Percentiles rank a stretch among this genome's conserved stretches.
Conservation (phyloP, 2,888 invertebrate genomes). For the Adelphocoris suturalis region DNA sequence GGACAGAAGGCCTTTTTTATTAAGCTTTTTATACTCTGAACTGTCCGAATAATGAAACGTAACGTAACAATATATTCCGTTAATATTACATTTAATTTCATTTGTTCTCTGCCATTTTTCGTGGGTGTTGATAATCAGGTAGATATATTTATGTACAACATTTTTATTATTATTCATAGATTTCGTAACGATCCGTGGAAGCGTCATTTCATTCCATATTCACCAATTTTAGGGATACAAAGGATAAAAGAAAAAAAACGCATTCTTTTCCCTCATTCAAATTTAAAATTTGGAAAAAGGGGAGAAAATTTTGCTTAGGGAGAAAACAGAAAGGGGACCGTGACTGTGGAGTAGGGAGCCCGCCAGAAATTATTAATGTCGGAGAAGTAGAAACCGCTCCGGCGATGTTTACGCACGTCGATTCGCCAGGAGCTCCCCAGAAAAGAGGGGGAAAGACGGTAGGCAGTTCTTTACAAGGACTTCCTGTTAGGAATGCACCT, state of each 20-base stretch:
- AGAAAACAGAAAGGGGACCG: neutral
- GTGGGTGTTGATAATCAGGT: no score
- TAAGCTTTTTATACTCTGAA: no score
- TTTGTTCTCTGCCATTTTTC: no score
- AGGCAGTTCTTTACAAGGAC: neutral
- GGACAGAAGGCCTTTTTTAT: no score
- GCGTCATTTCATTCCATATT: no score
- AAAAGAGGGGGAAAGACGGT: neutral
- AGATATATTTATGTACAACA: no score
- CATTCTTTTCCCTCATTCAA: neutral
- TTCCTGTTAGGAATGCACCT: constrained; percentile 37
- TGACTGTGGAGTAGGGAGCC: neutral
- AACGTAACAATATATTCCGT: no score
- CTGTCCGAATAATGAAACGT: no score
- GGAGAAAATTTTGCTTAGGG: neutral
- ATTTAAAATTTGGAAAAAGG: neutral
- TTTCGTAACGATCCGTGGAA: no score
- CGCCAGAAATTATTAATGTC: constrained; percentile 10
- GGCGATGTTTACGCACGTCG: constrained; percentile 33
- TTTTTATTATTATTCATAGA: no score
- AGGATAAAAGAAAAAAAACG: neutral
- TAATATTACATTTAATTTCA: no score
- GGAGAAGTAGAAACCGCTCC: constrained; percentile 2
- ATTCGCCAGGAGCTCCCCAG: neutral
- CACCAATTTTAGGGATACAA: no score